These are phyloP conservation scores for Leptinotarsa texana DNA, from an alignment of 1,140 invertebrate genomes.

Conservation along the genomic window DNA sequence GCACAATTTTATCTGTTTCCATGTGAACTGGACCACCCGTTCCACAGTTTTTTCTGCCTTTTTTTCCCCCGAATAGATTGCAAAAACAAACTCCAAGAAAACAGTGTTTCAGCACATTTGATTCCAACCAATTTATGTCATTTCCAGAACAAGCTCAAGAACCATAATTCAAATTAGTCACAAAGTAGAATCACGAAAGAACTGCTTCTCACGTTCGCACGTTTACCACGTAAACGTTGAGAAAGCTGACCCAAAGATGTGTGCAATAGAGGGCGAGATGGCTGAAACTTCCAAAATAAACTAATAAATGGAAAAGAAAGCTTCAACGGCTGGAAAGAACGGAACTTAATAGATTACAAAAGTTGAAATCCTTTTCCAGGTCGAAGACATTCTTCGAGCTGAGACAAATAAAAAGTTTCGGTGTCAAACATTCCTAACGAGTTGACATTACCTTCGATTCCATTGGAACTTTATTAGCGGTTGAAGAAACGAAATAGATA, in stretches of 20 bases:
- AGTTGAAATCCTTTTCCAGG: neutral
- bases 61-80: too few species aligned
- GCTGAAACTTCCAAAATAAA: neutral
- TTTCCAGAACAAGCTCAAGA: neutral
- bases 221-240: neutral
- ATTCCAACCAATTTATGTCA: too few species aligned
- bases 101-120: too few species aligned
- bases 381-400: neutral
- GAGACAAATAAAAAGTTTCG: neutral
- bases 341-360: neutral
- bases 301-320: slow-evolving; percentile 6
- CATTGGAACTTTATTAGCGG: neutral
- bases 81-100: too few species aligned
- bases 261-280: neutral
- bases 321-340: neutral
- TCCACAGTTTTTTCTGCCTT: too few species aligned
- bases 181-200: neutral
- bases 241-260: neutral
- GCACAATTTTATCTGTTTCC: too few species aligned
- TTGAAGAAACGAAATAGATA: neutral
- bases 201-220: neutral
- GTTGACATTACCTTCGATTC: neutral
- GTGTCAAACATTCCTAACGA: neutral
- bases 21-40: too few species aligned
- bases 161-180: neutral